phyloP scores from a whole-genome alignment of 2,797 vertebrate species.

The Lacerta bilineata region DNA sequence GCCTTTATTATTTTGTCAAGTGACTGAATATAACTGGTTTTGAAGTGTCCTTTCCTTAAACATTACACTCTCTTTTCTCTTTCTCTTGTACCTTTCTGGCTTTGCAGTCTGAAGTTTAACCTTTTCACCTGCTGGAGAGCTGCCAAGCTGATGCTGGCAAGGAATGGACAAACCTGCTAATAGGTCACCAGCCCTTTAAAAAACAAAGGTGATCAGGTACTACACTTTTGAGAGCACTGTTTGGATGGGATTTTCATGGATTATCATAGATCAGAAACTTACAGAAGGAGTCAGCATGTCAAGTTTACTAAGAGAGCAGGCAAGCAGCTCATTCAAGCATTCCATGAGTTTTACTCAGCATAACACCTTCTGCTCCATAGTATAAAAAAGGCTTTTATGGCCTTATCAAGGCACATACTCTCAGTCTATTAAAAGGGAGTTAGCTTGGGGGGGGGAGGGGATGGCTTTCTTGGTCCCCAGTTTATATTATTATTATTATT shows the following conservation, averaged over 20 bases:
- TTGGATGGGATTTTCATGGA: conserved; percentile 74
- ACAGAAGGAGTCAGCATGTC: conserved; percentile 73
- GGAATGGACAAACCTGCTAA: conserved; percentile 67
- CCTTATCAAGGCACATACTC: conserved; percentile 59
- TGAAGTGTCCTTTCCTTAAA: conserved; percentile 19
- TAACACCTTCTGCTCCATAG: conserved; percentile 70
- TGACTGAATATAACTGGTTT: conserved; percentile 2
- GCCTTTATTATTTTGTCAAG: not conserved
- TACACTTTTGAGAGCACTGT: conserved; percentile 65
- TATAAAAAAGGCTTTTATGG: conserved; percentile 63
- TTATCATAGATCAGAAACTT: conserved; percentile 75
- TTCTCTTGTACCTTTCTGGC: conserved; percentile 24
- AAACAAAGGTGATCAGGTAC: conserved; percentile 65
- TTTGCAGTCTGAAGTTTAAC: conserved; percentile 69
- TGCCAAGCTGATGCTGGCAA: conserved; percentile 70
- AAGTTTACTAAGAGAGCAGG: conserved; percentile 71
- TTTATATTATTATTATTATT: too few species aligned
- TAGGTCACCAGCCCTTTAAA: conserved; percentile 71
- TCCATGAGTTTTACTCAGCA: conserved; percentile 73
- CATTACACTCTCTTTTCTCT: not conserved
- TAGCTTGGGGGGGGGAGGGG: conserved; percentile 54
- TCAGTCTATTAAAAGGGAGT: conserved; percentile 66
- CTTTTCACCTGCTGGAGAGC: conserved; percentile 65
- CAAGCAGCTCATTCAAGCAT: conserved; percentile 71
- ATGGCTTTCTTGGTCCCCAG: conserved; percentile 48